phyloP scores from a whole-genome alignment of 2,888 invertebrate species.

The Metallyticus violacea region DNA sequence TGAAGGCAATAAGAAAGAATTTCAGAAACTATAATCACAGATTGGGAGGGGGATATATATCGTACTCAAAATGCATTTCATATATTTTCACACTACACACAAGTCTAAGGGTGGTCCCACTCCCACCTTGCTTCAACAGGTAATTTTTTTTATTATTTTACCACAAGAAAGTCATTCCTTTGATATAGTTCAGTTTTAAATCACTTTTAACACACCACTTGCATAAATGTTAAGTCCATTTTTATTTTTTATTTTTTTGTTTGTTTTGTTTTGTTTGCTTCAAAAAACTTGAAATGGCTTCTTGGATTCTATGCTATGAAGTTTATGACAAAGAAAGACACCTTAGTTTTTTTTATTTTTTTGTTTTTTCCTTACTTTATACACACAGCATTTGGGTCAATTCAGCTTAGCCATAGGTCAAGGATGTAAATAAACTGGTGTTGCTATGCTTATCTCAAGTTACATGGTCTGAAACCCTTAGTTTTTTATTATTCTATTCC shows the following conservation, averaged over 20 bases:
- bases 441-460: background rate
- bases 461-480: background rate
- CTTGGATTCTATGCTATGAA: conserved; percentile 9
- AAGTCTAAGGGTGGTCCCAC: conserved; percentile 31
- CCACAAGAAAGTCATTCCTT: conserved; percentile 18
- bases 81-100: conserved; percentile 29
- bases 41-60: conserved; percentile 23
- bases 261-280: too few species aligned
- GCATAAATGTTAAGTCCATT: conserved; percentile 24
- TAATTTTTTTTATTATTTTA: conserved; percentile 1
- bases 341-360: background rate
- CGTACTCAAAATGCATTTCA: conserved; percentile 26
- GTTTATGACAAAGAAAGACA: conserved; percentile 5
- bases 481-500: background rate
- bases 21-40: conserved; percentile 31
- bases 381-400: conserved; percentile 16
- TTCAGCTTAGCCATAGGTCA: background rate
- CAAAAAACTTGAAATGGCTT: background rate
- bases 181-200: conserved; percentile 14
- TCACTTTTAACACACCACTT: conserved; percentile 19
- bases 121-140: conserved; percentile 23
- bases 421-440: background rate
- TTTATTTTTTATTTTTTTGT: conserved; percentile 2
- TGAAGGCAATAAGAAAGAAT: conserved; percentile 27
- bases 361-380: background rate